phyloP scores from a whole-genome alignment of 53 echinoderm and acorn worm genomes.

The Echinometra lucunter region DNA sequence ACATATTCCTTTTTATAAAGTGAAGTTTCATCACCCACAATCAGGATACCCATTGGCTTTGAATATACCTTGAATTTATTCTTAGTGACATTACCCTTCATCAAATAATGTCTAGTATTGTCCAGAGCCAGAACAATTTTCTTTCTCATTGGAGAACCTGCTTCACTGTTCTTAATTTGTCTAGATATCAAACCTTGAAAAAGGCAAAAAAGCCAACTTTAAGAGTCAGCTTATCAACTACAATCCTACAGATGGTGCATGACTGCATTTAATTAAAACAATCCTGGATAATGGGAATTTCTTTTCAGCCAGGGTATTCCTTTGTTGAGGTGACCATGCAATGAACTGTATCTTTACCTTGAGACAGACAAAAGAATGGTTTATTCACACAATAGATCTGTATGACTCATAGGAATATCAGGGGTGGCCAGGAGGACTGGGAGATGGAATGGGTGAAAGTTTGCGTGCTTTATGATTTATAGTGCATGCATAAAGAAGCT shows the following conservation, averaged over 20 bases:
- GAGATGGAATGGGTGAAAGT: background rate
- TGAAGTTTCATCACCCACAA: background rate
- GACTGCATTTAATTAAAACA: slow-evolving; percentile 6
- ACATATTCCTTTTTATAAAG: no score
- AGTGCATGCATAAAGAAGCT: background rate
- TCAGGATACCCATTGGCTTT: no score
- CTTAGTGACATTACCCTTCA: no score
- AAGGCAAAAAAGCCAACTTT: background rate
- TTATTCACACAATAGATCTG: background rate
- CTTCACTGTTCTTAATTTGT: no score
- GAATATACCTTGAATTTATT: no score
- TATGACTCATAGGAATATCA: background rate
- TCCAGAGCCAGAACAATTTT: no score
- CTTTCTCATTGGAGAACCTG: no score
- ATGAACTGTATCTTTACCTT: background rate
- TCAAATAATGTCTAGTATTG: no score
- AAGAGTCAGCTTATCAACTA: background rate
- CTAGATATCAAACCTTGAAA: background rate
- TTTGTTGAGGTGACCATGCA: background rate
- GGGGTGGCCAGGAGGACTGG: background rate
- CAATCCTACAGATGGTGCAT: background rate
- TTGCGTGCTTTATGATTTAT: background rate
- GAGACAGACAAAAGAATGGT: background rate
- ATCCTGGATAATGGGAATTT: background rate
- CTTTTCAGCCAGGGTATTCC: background rate